Evolutionary conservation across 2,113 vertebrate genomes (phyloP).

Genomic region (Gymnobelideus leadbeateri): DNA sequence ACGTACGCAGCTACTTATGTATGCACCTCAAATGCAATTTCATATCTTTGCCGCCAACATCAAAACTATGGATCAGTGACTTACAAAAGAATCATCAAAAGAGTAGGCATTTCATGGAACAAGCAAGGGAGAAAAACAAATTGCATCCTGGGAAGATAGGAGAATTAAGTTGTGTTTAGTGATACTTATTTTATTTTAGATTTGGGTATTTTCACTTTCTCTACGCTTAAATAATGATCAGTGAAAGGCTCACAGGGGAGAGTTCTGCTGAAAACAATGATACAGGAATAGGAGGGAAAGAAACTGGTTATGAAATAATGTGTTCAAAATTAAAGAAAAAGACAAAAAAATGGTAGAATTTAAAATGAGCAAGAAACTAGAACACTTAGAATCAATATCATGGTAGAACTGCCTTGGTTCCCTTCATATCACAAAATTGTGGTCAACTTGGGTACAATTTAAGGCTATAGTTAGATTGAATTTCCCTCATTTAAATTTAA

Average conservation of each 20-base stretch:
- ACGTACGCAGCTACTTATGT: neutral
- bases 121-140: neutral
- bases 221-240: neutral
- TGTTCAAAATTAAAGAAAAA: neutral
- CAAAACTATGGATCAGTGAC: neutral
- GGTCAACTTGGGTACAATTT: accelerated
- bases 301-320: neutral
- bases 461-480: neutral
- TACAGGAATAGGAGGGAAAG: neutral
- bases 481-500: neutral
- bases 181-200: neutral
- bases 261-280: neutral
- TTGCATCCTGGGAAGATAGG: neutral
- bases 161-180: neutral
- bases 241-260: neutral
- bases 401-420: neutral
- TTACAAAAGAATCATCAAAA: neutral
- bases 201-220: neutral
- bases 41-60: neutral
- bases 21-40: neutral
- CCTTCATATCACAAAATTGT: neutral
- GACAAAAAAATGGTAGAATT: neutral
- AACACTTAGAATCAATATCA: neutral
- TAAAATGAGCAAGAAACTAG: neutral
- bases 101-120: neutral